Base-by-base conservation (phyloP, 2,888 invertebrate genomes). In the Xestia sexstrigata region DNA sequence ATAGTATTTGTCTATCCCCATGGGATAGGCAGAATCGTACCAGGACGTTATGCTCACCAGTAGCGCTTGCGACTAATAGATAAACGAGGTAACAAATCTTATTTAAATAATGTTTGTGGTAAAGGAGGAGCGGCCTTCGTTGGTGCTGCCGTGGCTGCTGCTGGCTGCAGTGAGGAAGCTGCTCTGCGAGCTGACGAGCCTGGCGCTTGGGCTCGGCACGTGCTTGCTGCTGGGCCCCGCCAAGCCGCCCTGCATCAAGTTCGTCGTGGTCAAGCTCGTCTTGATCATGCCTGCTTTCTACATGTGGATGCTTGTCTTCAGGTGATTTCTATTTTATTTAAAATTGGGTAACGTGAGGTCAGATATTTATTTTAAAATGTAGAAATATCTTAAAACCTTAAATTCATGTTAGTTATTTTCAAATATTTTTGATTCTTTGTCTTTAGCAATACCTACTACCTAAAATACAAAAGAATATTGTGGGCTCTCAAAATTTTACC, bases 81-180 rank as follows among this genome's bases (percentile, higher is more conserved):
- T 6, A 58, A 26, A 26, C 15, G 17, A 60, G 7, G 7, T 15
- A 3, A 15, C 6, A 26, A 58, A 30, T n/a, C 35, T 17, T 30
- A 52, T 30, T 35, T 17, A 3, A 65, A 68, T 30, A n/a, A 30
- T n/a, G 5, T 62, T 30, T 63, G 6, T 68, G 49, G 20, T 67
- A n/a, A 77, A 97, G 97, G 97, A 97, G 88, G 97, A 97, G 81
- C 94, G 97, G 39, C 96, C 97, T 1, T 92, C 93, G 0, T 87
- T 97, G 63, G 94, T 97, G 8, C 89, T 97, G 1, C 97, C 97
- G 0, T 97, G 97, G 97, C 91, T 97, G 1, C 88, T 96, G 23
- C 89, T 97, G 70, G 96, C 97, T 30, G 96, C 97, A 0, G 90
- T 97, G 67, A 95, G 97, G 75, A 94, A 95, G 83, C 89, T 97